Evolutionary conservation across 2,888 invertebrate genomes (phyloP).

Genomic region (Stegana nigrithorax): DNA sequence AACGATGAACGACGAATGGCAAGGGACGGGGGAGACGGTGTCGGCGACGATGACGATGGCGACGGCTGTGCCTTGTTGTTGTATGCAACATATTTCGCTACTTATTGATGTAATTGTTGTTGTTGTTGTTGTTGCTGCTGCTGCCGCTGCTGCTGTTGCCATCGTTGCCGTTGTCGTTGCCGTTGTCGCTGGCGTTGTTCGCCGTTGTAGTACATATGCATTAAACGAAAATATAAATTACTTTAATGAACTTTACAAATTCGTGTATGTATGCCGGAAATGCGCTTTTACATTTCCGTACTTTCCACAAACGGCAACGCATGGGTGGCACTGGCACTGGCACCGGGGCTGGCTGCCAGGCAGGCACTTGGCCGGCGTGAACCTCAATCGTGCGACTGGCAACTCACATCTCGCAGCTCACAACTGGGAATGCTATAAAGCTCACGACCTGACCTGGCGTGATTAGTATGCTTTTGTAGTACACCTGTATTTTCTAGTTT

Average conservation of each 20-base stretch:
- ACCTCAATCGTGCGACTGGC: too few species aligned
- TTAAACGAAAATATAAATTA: constrained; percentile 55
- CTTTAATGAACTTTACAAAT: constrained; percentile 60
- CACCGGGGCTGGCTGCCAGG: too few species aligned
- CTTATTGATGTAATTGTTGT: constrained; percentile 58
- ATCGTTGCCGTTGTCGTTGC: constrained; percentile 26
- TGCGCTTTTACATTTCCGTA: constrained; percentile 55
- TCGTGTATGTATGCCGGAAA: constrained; percentile 48
- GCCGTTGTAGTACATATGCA: constrained; percentile 35
- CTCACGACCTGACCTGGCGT: constrained; percentile 34
- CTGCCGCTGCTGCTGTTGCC: background rate
- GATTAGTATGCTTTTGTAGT: constrained; percentile 54
- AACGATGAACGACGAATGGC: background rate
- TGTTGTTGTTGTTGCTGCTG: constrained; percentile 26
- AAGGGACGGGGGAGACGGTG: too few species aligned
- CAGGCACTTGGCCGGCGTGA: too few species aligned
- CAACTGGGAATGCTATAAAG: too few species aligned
- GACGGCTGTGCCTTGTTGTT: background rate
- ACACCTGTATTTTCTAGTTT: constrained; percentile 15
- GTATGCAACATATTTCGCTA: constrained; percentile 34
- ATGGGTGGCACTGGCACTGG: too few species aligned
- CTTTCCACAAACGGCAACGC: constrained; percentile 13
- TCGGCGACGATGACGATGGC: background rate
- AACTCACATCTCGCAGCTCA: too few species aligned
- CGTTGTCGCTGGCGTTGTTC: constrained; percentile 26